Conservation (phyloP, 2,113 vertebrate species). For the Heterotilapia buettikoferi region DNA sequence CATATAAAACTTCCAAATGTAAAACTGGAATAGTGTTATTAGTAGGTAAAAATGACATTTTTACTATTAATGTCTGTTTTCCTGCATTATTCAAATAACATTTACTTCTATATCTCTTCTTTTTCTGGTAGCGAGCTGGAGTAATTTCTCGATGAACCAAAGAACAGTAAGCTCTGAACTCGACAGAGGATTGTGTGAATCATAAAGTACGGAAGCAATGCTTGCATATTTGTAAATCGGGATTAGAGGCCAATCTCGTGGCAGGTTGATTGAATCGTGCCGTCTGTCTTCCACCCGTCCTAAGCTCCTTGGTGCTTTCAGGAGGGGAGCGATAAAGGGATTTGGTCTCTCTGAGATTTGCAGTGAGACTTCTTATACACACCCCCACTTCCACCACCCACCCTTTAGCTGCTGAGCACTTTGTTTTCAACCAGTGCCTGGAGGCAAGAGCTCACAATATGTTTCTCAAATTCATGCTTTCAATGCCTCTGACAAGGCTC, state of each 20-base stretch:
- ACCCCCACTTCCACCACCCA: not conserved
- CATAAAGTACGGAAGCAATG: constrained; percentile 13
- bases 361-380: constrained; percentile 51
- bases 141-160: not conserved
- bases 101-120: not conserved
- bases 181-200: constrained; percentile 32
- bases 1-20: not conserved
- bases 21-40: not conserved
- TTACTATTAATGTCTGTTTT: not conserved
- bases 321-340: constrained; percentile 67
- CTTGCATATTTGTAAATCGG: constrained; percentile 69
- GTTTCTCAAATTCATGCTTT: constrained; percentile 6
- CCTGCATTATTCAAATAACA: not conserved
- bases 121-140: not conserved
- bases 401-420: constrained; percentile 32
- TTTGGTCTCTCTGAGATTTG: constrained; percentile 63
- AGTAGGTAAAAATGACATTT: not conserved
- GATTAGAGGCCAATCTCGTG: constrained; percentile 63
- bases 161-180: not conserved
- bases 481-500: not conserved
- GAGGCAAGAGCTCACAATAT: constrained; percentile 9
- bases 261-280: constrained; percentile 67
- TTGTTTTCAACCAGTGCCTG: constrained; percentile 36
- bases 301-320: constrained; percentile 62
- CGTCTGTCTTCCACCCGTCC: constrained; percentile 51